These are phyloP conservation scores for Notothenia rossii DNA, from an alignment of 2,113 vertebrate species.

Conservation along the genomic window DNA sequence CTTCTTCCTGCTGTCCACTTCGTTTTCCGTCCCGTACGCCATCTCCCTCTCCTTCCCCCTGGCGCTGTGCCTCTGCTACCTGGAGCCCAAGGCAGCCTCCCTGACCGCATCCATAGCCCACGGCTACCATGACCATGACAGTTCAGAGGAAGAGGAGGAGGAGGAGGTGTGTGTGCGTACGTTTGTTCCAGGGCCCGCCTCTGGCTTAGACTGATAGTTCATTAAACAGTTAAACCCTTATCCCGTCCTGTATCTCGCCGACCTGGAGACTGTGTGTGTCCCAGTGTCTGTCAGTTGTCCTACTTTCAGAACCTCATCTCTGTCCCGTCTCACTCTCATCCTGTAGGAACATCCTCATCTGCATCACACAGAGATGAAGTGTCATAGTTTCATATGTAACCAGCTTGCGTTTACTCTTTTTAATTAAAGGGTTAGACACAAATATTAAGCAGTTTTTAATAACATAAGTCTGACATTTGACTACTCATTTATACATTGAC, in stretches of 20 bases:
- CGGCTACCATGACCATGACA: slow-evolving; percentile 99
- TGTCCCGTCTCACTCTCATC: slow-evolving; percentile 80
- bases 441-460: neutral
- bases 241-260: slow-evolving; percentile 76
- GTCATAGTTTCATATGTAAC: slow-evolving; percentile 54
- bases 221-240: slow-evolving; percentile 52
- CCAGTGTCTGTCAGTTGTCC: slow-evolving; percentile 85
- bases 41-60: slow-evolving; percentile 99
- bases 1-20: slow-evolving; percentile 97
- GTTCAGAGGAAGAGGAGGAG: slow-evolving; percentile 93
- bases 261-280: slow-evolving; percentile 86
- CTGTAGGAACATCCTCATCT: slow-evolving; percentile 67
- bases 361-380: slow-evolving; percentile 63
- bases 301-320: slow-evolving; percentile 97
- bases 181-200: slow-evolving; percentile 77
- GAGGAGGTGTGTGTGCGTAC: slow-evolving; percentile 86
- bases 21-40: slow-evolving; percentile 97
- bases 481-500: neutral
- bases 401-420: slow-evolving; percentile 7
- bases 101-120: slow-evolving; percentile 97
- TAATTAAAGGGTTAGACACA: slow-evolving; percentile 67
- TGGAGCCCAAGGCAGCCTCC: slow-evolving; percentile 99
- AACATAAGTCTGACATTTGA: neutral
- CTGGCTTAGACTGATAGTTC: slow-evolving; percentile 53
- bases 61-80: slow-evolving; percentile 99